phyloP scores from a whole-genome alignment of 2,113 vertebrate genomes.

The Ptyas mucosa region DNA sequence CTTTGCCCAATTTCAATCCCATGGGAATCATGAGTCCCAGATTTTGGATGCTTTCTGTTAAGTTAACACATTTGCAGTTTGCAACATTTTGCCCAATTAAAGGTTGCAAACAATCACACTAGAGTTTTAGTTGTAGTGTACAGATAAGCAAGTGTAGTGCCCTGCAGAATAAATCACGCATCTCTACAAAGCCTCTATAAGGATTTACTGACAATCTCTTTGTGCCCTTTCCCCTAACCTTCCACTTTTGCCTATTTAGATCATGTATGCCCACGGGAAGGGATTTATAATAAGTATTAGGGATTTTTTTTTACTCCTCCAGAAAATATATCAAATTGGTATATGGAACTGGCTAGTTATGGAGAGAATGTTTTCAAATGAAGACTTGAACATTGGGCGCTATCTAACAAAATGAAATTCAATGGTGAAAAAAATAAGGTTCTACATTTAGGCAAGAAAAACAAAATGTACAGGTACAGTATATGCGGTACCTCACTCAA shows the following conservation, averaged over 20 bases:
- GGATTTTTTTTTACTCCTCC: background rate
- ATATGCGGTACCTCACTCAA: too few relatives aligned
- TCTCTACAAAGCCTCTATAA: background rate
- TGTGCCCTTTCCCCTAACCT: background rate
- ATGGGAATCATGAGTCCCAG: background rate
- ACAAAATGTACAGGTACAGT: too few relatives aligned
- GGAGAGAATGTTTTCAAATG: background rate
- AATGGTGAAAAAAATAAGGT: too few relatives aligned
- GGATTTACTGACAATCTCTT: background rate
- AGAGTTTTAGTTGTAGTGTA: background rate
- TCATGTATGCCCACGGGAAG: background rate
- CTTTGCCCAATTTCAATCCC: background rate
- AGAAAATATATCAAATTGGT: background rate
- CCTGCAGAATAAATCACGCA: background rate
- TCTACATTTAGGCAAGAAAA: too few relatives aligned
- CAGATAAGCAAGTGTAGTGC: background rate
- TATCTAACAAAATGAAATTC: too few relatives aligned
- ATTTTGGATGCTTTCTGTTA: background rate
- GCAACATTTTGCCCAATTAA: background rate
- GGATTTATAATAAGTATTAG: background rate
- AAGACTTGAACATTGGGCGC: too few relatives aligned
- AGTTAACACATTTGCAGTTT: background rate
- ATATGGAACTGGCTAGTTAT: background rate
- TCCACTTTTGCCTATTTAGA: background rate
- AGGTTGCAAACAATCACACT: background rate